Conservation (phyloP, 2,113 vertebrate genomes). For the Vicugna pacos region DNA sequence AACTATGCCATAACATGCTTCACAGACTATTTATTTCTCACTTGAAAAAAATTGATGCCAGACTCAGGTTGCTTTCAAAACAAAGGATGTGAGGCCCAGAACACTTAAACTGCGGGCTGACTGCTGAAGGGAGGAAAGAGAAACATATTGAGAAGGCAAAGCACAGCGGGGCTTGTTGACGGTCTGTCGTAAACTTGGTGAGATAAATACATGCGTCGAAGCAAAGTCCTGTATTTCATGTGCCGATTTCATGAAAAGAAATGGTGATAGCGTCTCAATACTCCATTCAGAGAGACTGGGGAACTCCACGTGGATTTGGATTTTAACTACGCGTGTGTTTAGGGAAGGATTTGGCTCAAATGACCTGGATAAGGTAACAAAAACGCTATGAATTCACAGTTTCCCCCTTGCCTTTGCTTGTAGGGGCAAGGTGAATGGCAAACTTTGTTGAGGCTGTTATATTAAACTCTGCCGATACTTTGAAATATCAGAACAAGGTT, state of each 20-base stretch:
- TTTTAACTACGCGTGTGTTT: slow-evolving; percentile 18
- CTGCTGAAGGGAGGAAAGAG: slow-evolving; percentile 38
- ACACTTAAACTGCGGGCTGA: slow-evolving; percentile 47
- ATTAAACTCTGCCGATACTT: slow-evolving; percentile 22
- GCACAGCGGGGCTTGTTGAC: neutral
- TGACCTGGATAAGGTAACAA: slow-evolving; percentile 13
- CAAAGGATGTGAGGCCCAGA: slow-evolving; percentile 61
- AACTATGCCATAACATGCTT: slow-evolving; percentile 47
- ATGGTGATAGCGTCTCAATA: neutral
- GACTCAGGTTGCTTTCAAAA: slow-evolving; percentile 76
- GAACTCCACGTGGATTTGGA: slow-evolving; percentile 1
- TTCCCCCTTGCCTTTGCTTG: slow-evolving; percentile 48
- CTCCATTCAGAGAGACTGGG: neutral
- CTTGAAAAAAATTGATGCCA: slow-evolving; percentile 50
- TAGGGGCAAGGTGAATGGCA: slow-evolving; percentile 48
- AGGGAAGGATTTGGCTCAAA: slow-evolving; percentile 45
- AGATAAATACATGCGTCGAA: slow-evolving; percentile 52
- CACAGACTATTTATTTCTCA: slow-evolving; percentile 56
- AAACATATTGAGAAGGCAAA: slow-evolving; percentile 64
- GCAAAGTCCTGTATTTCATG: neutral
- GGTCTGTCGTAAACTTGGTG: neutral
- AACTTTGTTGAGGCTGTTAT: neutral
- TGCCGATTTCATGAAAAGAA: slow-evolving; percentile 51
- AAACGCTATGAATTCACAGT: slow-evolving; percentile 42
- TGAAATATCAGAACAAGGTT: slow-evolving; percentile 16